Evolutionary conservation across 2,113 vertebrate species (phyloP), one percentile per base, ranked within the genome.

Genomic region (Xiphophorus hellerii): DNA sequence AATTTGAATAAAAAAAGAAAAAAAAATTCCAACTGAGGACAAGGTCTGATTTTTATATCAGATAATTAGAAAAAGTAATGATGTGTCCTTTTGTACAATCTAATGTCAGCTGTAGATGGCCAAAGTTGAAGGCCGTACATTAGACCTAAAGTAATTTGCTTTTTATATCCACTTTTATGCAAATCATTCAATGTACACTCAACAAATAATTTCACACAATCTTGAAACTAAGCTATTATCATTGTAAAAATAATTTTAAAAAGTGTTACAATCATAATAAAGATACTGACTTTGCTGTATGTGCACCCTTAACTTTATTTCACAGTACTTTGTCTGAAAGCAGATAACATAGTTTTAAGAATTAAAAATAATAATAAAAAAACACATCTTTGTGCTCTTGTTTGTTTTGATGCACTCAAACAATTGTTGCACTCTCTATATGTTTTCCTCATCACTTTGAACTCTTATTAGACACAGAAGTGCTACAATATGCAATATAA

Each of bases 401-500:
- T 93, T 94, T 94, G 90, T 91, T 92, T 94, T 89, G 88, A 93
- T 93, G 91, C 92, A 93, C 89, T 89, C 89, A 76, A 91, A 92
- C 85, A 92, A 88, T 85, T 90, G 78, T 88, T 91, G 82, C 85
- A 87, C 86, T 88, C 74, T 84, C 88, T 90, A 93, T 88, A 92
- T 73, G 81, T 93, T 93, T 89, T 90, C 87, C 81, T 92, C 85
- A 92, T 92, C 85, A 92, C 89, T 89, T 93, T 78, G 87, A 92
- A 90, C 84, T 91, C 82, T 77, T 89, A 88, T 91, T 92, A 93
- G 88, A 94, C 94, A 94, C 93, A 93, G 86, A 89, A 95, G 93
- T 95, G 94, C 95, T 95, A 95, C 95, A 95, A 89, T 95, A 93
- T 93, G 93, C 93, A 93, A 90, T 95, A 95, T 92, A 95, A 95